Evolutionary conservation across 2,888 invertebrate species (phyloP).

Genomic region (Ethmia dodecea): DNA sequence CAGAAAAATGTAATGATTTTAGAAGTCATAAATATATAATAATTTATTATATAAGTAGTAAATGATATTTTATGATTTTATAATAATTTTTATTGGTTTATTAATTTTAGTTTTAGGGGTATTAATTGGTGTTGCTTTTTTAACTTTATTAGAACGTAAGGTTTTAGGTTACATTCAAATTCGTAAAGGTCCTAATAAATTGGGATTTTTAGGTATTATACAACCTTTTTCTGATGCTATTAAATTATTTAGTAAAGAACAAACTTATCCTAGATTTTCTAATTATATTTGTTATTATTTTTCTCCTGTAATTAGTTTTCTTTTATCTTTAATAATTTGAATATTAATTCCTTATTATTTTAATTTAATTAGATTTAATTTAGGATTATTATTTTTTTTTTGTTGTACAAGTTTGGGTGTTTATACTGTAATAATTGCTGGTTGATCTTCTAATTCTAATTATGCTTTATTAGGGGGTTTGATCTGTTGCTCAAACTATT

Average conservation of each 20-base stretch:
- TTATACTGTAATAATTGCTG: conserved; percentile 80
- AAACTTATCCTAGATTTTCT: conserved; percentile 72
- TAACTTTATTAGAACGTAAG: conserved; percentile 84
- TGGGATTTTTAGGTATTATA: conserved; percentile 78
- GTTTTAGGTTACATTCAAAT: conserved; percentile 84
- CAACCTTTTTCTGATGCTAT: conserved; percentile 86
- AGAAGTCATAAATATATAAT: conserved; percentile 81
- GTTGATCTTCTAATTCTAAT: conserved; percentile 85
- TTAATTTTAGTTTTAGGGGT: conserved; percentile 78
- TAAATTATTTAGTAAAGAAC: conserved; percentile 84
- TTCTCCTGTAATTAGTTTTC: conserved; percentile 77
- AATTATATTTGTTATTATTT: conserved; percentile 80
- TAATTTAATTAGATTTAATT: conserved; percentile 75
- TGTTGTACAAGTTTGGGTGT: conserved; percentile 80
- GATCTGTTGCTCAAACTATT: conserved; percentile 84
- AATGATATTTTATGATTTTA: conserved; percentile 63
- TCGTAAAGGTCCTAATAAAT: conserved; percentile 86
- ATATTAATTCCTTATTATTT: conserved; percentile 76
- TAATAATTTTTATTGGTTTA: conserved; percentile 52
- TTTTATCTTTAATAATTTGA: conserved; percentile 79
- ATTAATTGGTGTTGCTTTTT: conserved; percentile 82
- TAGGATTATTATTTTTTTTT: conserved; percentile 81
- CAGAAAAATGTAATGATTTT: conserved; percentile 85
- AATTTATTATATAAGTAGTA: conserved; percentile 74
- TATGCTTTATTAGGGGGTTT: conserved; percentile 83